Base-by-base conservation (phyloP, 92 coral and sea anemone species). In the Zoanthus gigantus region DNA sequence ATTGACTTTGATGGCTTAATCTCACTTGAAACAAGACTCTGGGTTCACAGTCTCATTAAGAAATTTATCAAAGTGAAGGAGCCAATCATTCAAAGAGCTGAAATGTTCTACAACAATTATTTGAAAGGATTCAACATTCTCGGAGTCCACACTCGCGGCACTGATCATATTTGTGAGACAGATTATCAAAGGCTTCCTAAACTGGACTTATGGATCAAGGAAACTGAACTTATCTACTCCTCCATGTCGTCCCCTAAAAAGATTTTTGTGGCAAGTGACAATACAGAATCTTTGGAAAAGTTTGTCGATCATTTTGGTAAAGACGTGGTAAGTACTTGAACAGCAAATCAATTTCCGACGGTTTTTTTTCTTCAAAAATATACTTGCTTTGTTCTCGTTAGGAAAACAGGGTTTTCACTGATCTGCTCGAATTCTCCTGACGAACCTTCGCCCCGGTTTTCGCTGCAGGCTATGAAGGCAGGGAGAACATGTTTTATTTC, bases 251-350 rank as follows among this genome's bases (percentile, higher is more conserved):
- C 57, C 17, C 78, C 78, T 3, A 74, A 74, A 14, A 74, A 12
- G 18, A 74, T 74, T 29, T 74, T 74, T 74, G 60, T 74, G 7
- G 78, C 78, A 10, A 74, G 58, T 74, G 78, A 74, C 53, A 74
- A 47, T 56, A 44, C 11, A 56, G 78, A 74, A 15, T 23, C 78
- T 73, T 11, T 73, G 34, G 77, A 73, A 15, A 73, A 44, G 29
- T 73, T 73, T 73, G 77, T 73, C 50, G 52, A 18, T 14, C 52
- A 73, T 42, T 73, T 73, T 73, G 77, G 77, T 4, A 73, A 44
- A 73, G 77, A 42, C 10, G 77, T 23, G 34, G 77, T 73, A 73
- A 73, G 77, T 73, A 73, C 44, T 34, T 18, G 37, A 34, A 37
- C 6, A 16, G 1, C 12, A 69, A 69, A 69, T 57, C 4, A 57